Conservation (phyloP, 2,113 vertebrate species). For the Scalopus aquaticus region DNA sequence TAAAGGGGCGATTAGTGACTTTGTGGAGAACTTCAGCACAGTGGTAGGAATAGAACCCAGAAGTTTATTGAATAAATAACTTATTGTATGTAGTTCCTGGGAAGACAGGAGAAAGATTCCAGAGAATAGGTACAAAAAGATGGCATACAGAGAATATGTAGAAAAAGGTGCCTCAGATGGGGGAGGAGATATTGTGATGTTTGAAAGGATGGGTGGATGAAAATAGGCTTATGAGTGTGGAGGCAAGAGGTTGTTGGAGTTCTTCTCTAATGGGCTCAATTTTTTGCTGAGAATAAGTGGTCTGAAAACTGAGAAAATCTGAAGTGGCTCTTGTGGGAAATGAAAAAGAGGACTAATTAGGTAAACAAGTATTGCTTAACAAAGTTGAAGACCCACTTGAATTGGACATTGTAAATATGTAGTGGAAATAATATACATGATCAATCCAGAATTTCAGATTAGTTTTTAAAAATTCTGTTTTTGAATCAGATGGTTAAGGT, state of each 20-base stretch:
- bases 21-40: background rate
- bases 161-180: background rate
- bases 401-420: background rate
- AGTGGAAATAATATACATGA: background rate
- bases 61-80: slow-evolving; percentile 33
- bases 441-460: slow-evolving; percentile 13
- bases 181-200: background rate
- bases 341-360: background rate
- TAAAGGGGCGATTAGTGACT: background rate
- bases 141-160: background rate
- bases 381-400: background rate
- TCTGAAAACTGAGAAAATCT: slow-evolving; percentile 43
- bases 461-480: background rate
- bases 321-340: background rate
- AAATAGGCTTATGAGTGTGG: background rate
- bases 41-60: background rate
- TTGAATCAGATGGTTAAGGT: slow-evolving; percentile 38
- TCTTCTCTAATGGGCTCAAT: background rate
- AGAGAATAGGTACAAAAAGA: background rate
- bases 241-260: background rate
- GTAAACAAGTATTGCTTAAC: background rate
- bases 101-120: background rate
- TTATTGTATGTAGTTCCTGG: background rate
- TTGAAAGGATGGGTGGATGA: background rate
- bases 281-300: background rate